phyloP scores from a whole-genome alignment of 1,140 invertebrate genomes.

The Drosophila baimaii region DNA sequence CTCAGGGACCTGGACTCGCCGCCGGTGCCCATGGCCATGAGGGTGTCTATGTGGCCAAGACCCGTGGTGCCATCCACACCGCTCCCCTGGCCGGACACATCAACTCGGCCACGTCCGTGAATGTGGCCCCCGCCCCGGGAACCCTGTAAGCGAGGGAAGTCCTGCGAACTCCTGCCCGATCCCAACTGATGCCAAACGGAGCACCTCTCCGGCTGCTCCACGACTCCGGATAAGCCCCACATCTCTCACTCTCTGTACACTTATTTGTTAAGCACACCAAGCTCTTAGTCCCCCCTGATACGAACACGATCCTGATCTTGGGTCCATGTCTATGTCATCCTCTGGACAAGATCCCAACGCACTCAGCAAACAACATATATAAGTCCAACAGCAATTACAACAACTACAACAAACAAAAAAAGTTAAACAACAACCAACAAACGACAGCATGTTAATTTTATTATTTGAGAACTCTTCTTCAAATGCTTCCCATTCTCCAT shows the following conservation, averaged over 20 bases:
- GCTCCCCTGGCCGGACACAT: slow-evolving; percentile 85
- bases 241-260: slow-evolving; percentile 53
- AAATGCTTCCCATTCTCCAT: slow-evolving; percentile 31
- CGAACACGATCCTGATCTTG: slow-evolving; percentile 60
- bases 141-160: slow-evolving; percentile 71
- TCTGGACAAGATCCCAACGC: slow-evolving; percentile 45
- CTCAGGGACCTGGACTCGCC: slow-evolving; percentile 72
- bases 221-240: slow-evolving; percentile 65
- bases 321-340: slow-evolving; percentile 38
- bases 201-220: slow-evolving; percentile 36
- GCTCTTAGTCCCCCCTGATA: slow-evolving; percentile 73
- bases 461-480: slow-evolving; percentile 70
- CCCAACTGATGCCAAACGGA: slow-evolving; percentile 63
- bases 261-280: slow-evolving; percentile 72
- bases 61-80: slow-evolving; percentile 85
- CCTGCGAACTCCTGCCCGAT: background rate
- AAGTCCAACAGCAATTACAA: slow-evolving; percentile 80
- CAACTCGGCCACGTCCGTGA: slow-evolving; percentile 83
- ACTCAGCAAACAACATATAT: slow-evolving; percentile 62
- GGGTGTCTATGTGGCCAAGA: slow-evolving; percentile 85
- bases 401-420: slow-evolving; percentile 71
- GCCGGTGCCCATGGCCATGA: slow-evolving; percentile 65
- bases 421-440: slow-evolving; percentile 54
- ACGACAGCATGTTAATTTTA: slow-evolving; percentile 78
- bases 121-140: slow-evolving; percentile 85